A percentile compares a stretch with the other conserved stretches of the same genome.
phyloP scores from a whole-genome alignment of 2,888 invertebrate genomes.

The Oscheius myriophilus region DNA sequence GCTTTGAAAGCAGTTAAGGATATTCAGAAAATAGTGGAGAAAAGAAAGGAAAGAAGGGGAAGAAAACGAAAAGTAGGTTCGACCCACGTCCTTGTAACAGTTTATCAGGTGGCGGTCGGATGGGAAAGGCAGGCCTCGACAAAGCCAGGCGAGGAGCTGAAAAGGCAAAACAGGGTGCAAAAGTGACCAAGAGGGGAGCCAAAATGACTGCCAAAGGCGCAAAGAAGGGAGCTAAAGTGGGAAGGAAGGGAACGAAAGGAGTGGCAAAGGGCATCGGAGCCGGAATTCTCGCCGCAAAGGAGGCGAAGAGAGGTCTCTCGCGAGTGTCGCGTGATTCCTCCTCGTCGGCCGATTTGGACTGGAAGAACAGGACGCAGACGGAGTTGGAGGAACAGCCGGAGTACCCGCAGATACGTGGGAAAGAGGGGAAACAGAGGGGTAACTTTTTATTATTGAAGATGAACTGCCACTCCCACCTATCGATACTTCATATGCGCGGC shows the following conservation, averaged over 20 bases:
- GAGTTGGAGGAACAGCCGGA: slow-evolving; percentile 9
- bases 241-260: neutral
- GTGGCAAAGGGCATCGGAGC: slow-evolving; percentile 5
- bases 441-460: too few relatives aligned
- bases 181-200: slow-evolving; percentile 1
- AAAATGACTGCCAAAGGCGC: slow-evolving; percentile 11
- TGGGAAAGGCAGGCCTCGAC: slow-evolving; percentile 1
- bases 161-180: slow-evolving; percentile 7
- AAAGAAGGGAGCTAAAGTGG: slow-evolving; percentile 17
- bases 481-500: slow-evolving; percentile 13
- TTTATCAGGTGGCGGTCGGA: too few relatives aligned
- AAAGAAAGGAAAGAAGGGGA: neutral
- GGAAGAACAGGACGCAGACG: slow-evolving; percentile 8
- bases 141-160: slow-evolving; percentile 2
- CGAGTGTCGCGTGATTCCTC: neutral
- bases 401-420: slow-evolving; percentile 5
- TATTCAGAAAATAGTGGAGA: neutral
- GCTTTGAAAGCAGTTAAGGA: neutral
- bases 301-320: neutral
- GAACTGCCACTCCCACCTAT: neutral
- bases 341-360: slow-evolving; percentile 8
- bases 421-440: neutral
- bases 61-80: neutral
- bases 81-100: neutral
- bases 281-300: neutral